These are phyloP conservation scores for Drosophila punjabiensis DNA, from an alignment of 1,140 invertebrate genomes.

Conservation along the genomic window DNA sequence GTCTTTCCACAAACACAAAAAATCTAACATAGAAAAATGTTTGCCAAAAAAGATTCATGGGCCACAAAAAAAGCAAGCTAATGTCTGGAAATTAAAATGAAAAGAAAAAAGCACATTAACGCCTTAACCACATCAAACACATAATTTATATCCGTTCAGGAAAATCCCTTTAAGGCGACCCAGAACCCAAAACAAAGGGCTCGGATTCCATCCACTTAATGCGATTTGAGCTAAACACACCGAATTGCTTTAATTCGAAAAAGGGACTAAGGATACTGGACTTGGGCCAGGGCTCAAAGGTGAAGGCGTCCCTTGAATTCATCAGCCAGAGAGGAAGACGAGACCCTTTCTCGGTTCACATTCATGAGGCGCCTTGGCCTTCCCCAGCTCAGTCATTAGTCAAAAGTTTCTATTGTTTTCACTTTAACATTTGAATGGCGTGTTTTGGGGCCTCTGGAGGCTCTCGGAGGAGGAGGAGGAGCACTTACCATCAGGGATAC, in stretches of 20 bases:
- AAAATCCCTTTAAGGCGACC: constrained; percentile 14
- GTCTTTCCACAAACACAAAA: neutral
- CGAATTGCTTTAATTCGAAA: constrained; percentile 33
- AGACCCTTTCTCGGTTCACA: constrained; percentile 4
- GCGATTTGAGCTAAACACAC: constrained; percentile 29
- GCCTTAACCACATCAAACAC: constrained; percentile 44
- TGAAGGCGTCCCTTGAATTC: constrained; percentile 27
- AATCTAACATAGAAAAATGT: neutral
- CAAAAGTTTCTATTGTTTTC: constrained; percentile 23
- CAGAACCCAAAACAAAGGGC: constrained; percentile 14
- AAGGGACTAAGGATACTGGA: constrained; percentile 13
- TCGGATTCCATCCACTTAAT: constrained; percentile 25
- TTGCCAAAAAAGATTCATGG: constrained; percentile 5
- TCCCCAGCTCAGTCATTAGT: constrained; percentile 29
- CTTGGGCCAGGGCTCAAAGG: constrained; percentile 33
- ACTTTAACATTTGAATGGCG: neutral
- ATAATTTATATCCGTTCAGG: constrained; percentile 34
- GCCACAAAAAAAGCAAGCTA: constrained; percentile 1
- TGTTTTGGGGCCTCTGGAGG: no score
- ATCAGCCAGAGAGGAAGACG: constrained; percentile 1
- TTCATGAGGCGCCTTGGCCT: constrained; percentile 7
- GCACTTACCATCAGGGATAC: constrained; percentile 80
- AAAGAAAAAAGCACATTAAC: constrained; percentile 33
- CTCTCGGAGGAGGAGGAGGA: neutral
- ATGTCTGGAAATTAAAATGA: constrained; percentile 22